These are phyloP conservation scores for Prietella phreatophila DNA, from an alignment of 2,113 vertebrate genomes.

Conservation along the genomic window DNA sequence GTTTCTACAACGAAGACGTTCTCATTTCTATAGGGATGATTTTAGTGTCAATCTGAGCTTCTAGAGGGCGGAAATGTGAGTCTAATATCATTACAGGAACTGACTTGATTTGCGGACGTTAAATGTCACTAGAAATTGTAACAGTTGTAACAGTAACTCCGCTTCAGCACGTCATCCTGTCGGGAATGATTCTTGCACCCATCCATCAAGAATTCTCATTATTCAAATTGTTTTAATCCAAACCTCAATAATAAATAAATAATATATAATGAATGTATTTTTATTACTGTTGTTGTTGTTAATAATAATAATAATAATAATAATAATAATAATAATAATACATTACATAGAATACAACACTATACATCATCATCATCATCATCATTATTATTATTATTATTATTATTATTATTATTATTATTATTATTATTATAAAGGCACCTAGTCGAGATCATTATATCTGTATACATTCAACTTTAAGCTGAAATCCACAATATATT, in stretches of 20 bases:
- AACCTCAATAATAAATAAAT: not conserved
- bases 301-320: not conserved
- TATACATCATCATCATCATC: too few species aligned
- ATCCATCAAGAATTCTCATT: not conserved
- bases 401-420: not conserved
- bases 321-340: not conserved
- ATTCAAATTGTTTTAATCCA: not conserved
- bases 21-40: not conserved
- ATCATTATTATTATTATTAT: not conserved
- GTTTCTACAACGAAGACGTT: not conserved
- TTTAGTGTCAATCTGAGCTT: not conserved
- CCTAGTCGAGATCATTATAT: not conserved
- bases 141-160: not conserved
- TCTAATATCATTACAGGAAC: too few species aligned
- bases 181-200: not conserved
- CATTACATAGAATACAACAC: too few species aligned
- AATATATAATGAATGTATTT: not conserved
- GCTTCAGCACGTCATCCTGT: not conserved
- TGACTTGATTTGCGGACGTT: not conserved
- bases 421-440: not conserved
- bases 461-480: not conserved
- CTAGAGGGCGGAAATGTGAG: not conserved
- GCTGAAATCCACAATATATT: not conserved
- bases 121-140: not conserved
- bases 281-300: not conserved